Evolutionary conservation across 2,797 vertebrate genomes (phyloP).

Genomic region (Neoniphon sammara): DNA sequence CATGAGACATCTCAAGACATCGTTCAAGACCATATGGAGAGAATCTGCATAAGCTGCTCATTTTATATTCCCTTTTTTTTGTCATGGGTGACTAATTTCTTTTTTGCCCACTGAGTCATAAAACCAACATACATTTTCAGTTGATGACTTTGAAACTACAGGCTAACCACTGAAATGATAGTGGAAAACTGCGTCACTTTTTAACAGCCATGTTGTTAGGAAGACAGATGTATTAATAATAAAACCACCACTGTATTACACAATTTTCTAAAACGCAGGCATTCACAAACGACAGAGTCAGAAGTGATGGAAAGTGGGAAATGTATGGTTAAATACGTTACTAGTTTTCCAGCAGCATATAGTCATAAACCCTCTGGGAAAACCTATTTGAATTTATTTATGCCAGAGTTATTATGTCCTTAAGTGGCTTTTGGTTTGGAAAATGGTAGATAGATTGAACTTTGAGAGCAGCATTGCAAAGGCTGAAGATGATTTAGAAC

Average conservation of each 20-base stretch:
- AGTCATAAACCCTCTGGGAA: constrained; percentile 30
- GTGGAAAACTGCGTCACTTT: too few species aligned
- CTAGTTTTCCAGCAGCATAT: constrained; percentile 50
- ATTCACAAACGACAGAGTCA: constrained; percentile 3
- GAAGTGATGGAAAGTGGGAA: constrained; percentile 16
- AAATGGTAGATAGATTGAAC: constrained; percentile 49
- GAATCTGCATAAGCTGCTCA: too few species aligned
- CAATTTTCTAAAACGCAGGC: constrained; percentile 3
- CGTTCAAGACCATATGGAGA: too few species aligned
- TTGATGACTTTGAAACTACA: too few species aligned
- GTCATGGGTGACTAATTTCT: too few species aligned
- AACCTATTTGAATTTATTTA: constrained; percentile 18
- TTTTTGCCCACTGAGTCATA: too few species aligned
- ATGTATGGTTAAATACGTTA: not conserved
- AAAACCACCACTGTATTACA: not conserved
- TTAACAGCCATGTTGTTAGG: not conserved
- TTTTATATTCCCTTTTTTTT: too few species aligned
- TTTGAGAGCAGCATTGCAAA: constrained; percentile 40
- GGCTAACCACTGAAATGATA: too few species aligned
- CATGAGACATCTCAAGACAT: too few species aligned
- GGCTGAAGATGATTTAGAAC: constrained; percentile 35
- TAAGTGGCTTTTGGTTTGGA: constrained; percentile 62
- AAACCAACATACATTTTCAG: too few species aligned
- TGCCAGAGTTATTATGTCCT: constrained; percentile 5
- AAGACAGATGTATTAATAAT: too few species aligned